Percentiles rank a stretch among this genome's conserved stretches.
phyloP scores from a whole-genome alignment of 2,113 vertebrate genomes.

The Eubucco bourcierii region DNA sequence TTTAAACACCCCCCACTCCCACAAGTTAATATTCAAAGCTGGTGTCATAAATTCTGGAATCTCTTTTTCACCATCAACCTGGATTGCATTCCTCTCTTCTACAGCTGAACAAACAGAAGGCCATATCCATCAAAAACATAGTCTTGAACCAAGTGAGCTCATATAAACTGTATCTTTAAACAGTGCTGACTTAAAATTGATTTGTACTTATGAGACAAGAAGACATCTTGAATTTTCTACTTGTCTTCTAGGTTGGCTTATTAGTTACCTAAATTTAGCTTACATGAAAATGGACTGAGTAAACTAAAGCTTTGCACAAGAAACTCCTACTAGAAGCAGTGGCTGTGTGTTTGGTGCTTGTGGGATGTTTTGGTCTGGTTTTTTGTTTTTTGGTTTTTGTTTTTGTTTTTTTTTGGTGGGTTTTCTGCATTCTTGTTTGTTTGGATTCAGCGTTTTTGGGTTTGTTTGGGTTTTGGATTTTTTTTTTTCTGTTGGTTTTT shows the following conservation, averaged over 20 bases:
- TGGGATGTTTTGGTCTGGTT: too few species aligned
- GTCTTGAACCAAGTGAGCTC: not conserved
- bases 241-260: not conserved
- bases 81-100: constrained; percentile 1
- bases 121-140: constrained; percentile 36
- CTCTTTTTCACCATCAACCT: not conserved
- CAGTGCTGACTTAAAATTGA: not conserved
- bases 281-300: not conserved
- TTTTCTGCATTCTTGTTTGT: not conserved
- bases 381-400: too few species aligned
- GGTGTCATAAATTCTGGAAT: not conserved
- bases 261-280: not conserved
- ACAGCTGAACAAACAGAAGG: constrained; percentile 60
- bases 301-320: not conserved
- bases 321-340: not conserved
- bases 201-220: not conserved
- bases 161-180: not conserved
- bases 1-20: not conserved
- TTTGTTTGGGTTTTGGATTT: not conserved
- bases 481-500: not conserved
- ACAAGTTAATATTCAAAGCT: not conserved
- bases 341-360: not conserved
- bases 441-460: too few species aligned
- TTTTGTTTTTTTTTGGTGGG: not conserved
- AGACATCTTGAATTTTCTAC: not conserved